phyloP scores from a whole-genome alignment of 2,113 vertebrate genomes.

The Clinocottus analis region DNA sequence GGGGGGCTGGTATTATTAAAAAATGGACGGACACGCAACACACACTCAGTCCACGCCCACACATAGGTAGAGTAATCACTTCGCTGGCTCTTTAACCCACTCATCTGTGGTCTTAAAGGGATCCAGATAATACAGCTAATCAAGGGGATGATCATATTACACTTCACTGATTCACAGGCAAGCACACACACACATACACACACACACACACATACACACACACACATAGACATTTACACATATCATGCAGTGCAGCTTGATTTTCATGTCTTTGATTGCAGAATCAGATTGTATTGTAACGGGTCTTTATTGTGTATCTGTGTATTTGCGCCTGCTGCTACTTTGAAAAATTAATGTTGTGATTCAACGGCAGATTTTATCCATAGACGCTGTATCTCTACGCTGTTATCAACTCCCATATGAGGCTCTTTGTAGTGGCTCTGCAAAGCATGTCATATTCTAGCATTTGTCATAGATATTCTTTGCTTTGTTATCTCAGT shows the following conservation, averaged over 20 bases:
- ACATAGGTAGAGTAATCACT: constrained; percentile 63
- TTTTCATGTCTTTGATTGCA: constrained; percentile 44
- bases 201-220: constrained; percentile 5
- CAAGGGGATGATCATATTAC: constrained; percentile 71
- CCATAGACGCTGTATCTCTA: constrained; percentile 40
- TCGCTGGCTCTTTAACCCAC: constrained; percentile 75
- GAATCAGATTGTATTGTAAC: constrained; percentile 45
- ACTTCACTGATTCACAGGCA: constrained; percentile 37
- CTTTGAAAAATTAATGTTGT: constrained; percentile 60
- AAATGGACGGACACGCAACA: constrained; percentile 14
- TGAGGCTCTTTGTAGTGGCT: constrained; percentile 61
- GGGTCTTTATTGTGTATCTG: constrained; percentile 29
- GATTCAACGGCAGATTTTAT: constrained; percentile 55
- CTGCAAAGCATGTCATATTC: constrained; percentile 70
- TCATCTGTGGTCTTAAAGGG: constrained; percentile 64
- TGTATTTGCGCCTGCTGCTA: constrained; percentile 25
- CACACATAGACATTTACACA: background rate
- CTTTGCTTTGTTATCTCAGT: constrained; percentile 63
- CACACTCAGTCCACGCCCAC: constrained; percentile 52
- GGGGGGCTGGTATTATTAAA: constrained; percentile 48
- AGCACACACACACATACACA: background rate
- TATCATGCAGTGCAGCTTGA: constrained; percentile 2
- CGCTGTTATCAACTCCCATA: constrained; percentile 62
- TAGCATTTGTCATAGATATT: constrained; percentile 67
- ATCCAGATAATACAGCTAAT: constrained; percentile 74